These are phyloP conservation scores for Choloepus hoffmanni DNA, from an alignment of 2,113 vertebrate genomes.

Conservation along the genomic window DNA sequence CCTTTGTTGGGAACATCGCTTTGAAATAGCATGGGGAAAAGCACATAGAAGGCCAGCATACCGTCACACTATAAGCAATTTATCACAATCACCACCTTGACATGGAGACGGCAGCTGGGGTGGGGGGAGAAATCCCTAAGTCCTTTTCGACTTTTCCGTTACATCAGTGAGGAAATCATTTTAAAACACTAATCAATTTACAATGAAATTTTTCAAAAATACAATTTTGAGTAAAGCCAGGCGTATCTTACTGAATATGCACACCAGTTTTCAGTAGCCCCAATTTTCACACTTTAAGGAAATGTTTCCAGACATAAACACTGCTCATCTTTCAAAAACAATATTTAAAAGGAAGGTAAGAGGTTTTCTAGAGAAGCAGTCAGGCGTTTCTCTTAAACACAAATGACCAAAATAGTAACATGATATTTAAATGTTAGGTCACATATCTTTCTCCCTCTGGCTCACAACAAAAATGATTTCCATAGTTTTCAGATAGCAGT, in stretches of 20 bases:
- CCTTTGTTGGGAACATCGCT: not conserved
- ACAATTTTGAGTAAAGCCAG: not conserved
- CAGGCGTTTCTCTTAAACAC: conserved; percentile 50
- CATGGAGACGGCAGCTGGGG: not conserved
- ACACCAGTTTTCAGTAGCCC: not conserved
- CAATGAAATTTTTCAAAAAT: not conserved
- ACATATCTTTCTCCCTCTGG: not conserved
- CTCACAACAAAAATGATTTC: not conserved
- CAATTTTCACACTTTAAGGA: not conserved
- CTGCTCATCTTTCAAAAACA: conserved; percentile 37
- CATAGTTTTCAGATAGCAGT: conserved; percentile 19
- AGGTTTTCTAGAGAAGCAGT: conserved; percentile 4
- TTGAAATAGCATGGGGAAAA: not conserved
- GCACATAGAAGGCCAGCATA: not conserved
- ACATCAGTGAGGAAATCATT: not conserved
- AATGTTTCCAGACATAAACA: not conserved
- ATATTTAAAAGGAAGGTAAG: conserved; percentile 36
- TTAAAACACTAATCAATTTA: conserved; percentile 28
- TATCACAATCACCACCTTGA: not conserved
- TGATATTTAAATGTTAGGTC: conserved; percentile 38
- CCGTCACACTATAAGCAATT: not conserved
- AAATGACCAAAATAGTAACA: conserved; percentile 18
- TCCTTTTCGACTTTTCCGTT: not conserved
- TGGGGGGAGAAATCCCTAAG: accelerated
- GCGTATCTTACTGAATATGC: not conserved